Evolutionary conservation across 2,113 vertebrate genomes (phyloP).

Genomic region (Glaucomys volans): DNA sequence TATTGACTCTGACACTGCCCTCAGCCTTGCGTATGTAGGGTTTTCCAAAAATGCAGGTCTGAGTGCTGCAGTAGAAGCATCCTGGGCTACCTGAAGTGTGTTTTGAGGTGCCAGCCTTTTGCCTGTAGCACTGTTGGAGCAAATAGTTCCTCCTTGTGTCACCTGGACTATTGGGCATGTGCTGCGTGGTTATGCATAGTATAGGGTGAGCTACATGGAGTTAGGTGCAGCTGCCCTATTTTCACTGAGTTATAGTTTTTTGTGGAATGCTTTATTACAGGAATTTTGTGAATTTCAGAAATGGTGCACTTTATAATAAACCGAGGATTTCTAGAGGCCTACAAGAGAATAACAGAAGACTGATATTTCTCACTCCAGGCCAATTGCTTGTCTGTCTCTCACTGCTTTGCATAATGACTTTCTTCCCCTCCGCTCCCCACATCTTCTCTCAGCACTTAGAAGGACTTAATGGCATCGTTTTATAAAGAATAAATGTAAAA

Average conservation of each 20-base stretch:
- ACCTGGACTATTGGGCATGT: neutral
- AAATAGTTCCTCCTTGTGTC: neutral
- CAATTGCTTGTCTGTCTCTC: neutral
- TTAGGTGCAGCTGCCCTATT: neutral
- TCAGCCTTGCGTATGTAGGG: neutral
- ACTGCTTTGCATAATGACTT: constrained; percentile 35
- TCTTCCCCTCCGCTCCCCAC: neutral
- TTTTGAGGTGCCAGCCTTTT: constrained; percentile 16
- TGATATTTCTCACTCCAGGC: neutral
- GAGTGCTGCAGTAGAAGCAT: neutral
- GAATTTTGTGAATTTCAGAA: neutral
- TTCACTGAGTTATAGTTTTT: neutral
- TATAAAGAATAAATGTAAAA: constrained; percentile 50
- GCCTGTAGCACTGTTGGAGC: neutral
- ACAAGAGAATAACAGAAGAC: neutral
- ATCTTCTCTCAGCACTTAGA: neutral
- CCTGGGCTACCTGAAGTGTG: neutral
- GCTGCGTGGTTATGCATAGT: neutral
- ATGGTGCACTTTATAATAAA: neutral
- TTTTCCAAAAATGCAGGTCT: neutral
- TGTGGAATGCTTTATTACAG: neutral
- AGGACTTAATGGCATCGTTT: constrained; percentile 30
- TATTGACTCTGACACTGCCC: neutral
- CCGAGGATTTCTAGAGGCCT: neutral
- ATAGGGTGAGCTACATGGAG: neutral